Conservation (phyloP, 2,888 invertebrate genomes). For the Lobophora halterata region DNA sequence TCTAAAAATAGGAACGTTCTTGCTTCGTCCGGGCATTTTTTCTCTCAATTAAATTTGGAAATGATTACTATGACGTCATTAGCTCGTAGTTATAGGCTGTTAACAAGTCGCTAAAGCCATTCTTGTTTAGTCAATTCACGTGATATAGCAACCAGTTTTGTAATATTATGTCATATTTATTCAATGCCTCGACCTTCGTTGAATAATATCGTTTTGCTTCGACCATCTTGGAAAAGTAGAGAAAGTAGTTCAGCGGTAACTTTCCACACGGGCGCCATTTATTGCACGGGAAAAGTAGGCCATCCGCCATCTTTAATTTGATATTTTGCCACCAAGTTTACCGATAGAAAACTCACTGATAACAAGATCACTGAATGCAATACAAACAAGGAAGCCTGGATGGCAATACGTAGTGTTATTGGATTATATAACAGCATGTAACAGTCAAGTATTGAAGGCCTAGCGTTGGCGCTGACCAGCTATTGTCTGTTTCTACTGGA, state of each 20-base stretch:
- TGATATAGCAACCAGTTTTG: slow-evolving; percentile 14
- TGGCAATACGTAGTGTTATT: slow-evolving; percentile 28
- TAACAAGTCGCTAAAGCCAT: slow-evolving; percentile 15
- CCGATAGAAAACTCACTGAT: slow-evolving; percentile 27
- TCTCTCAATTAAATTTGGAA: slow-evolving; percentile 23
- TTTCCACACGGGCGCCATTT: slow-evolving; percentile 72
- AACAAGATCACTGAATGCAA: slow-evolving; percentile 7
- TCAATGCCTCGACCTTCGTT: slow-evolving; percentile 63
- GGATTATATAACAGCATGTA: slow-evolving; percentile 18
- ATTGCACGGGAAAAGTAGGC: slow-evolving; percentile 76
- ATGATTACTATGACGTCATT: slow-evolving; percentile 30
- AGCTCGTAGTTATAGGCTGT: slow-evolving; percentile 9
- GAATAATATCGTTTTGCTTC: slow-evolving; percentile 56
- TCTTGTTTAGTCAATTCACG: slow-evolving; percentile 15
- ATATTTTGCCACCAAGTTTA: slow-evolving; percentile 54
- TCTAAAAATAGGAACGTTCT: slow-evolving; percentile 22
- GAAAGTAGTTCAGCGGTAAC: slow-evolving; percentile 80
- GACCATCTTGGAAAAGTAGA: slow-evolving; percentile 79
- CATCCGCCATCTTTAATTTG: slow-evolving; percentile 72
- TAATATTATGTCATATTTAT: slow-evolving; percentile 27
- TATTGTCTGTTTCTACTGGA: slow-evolving; percentile 54
- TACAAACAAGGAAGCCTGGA: slow-evolving; percentile 14
- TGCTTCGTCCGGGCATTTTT: slow-evolving; percentile 21
- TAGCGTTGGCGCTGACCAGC: slow-evolving; percentile 54
- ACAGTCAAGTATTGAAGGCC: slow-evolving; percentile 17